Evolutionary conservation across 1,140 invertebrate species (phyloP), one percentile per base, ranked within the genome.

Genomic region (Fopius arisanus): DNA sequence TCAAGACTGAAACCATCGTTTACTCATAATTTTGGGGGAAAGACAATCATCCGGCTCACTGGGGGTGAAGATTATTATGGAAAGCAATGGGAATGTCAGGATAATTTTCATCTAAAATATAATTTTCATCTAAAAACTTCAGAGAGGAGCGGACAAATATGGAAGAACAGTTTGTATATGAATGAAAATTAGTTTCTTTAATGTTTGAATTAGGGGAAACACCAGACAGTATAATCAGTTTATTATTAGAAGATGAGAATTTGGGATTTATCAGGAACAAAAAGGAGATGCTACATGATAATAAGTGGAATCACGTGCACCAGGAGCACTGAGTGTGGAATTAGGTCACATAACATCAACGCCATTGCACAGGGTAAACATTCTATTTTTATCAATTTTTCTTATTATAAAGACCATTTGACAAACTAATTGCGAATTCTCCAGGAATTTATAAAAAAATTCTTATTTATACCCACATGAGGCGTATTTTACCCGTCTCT

Each of bases 11-110:
- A 26, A 19, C 31, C 1, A 28, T 43, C 74, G 70, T 71, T 59
- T 28, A 62, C 33, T 10, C 54, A 66, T 78, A 78, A 83, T 82
- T 80, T 76, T 26, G 33, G 62, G 65, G 79, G 54, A 69, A 54
- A 3, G 14, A 10, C 63, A 67, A 84, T 85, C 78, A 84, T 82
- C 80, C 78, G 83, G 74, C 83, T 80, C 83, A 84, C 77, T 84
- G 82, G 75, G 21, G 73, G 16, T 28, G 23, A 54, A 69, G 40
- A 74, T 1, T 62, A 16, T 37, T 37, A 7, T 37, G 33, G 33
- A 10, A 37, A 37, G 43, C 16, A 48, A 19, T n/a, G 43, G 43
- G 16, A 48, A 48, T 48, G 3, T 12, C 3, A 37, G 33, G 33
- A 10, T 1, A 37, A 37, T 37, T 37, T 37, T 37, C 4, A 37